phyloP scores from a whole-genome alignment of 2,113 vertebrate species.

The Saccopteryx bilineata region DNA sequence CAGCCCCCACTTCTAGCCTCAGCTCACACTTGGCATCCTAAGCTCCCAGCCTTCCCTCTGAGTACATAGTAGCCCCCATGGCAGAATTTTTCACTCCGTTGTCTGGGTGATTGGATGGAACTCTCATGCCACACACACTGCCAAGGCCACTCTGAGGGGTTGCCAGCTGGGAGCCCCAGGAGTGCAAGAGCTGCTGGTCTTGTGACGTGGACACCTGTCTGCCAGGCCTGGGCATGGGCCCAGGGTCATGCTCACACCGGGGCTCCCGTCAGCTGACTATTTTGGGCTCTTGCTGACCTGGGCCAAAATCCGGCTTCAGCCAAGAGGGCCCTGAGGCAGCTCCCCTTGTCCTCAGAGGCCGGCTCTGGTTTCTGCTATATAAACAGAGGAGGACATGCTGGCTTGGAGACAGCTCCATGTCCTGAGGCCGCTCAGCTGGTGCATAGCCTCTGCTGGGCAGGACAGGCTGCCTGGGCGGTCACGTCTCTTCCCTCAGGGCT shows the following conservation, averaged over 20 bases:
- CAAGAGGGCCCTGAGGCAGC: conserved; percentile 68
- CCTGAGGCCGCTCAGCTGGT: conserved; percentile 37
- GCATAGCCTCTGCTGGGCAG: neutral
- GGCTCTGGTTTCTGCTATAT: conserved; percentile 80
- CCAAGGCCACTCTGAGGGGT: conserved; percentile 70
- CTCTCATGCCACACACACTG: conserved; percentile 58
- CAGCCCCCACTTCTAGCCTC: neutral
- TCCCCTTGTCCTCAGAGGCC: conserved; percentile 69
- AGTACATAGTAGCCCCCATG: neutral
- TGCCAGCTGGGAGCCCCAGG: conserved; percentile 79
- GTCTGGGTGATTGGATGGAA: conserved; percentile 61
- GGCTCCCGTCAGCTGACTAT: conserved; percentile 82
- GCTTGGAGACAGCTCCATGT: conserved; percentile 62
- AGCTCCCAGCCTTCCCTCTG: conserved; percentile 1
- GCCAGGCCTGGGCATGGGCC: conserved; percentile 78
- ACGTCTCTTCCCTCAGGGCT: conserved; percentile 1
- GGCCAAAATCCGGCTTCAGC: conserved; percentile 76
- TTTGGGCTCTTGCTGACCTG: conserved; percentile 81
- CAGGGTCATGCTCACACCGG: conserved; percentile 79
- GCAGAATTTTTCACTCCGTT: conserved; percentile 51
- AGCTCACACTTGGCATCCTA: neutral
- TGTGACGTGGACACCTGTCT: conserved; percentile 84
- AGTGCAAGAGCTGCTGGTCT: conserved; percentile 73
- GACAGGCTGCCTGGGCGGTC: conserved; percentile 25
- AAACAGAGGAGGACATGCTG: conserved; percentile 79